A percentile compares a stretch with the other conserved stretches of the same genome.
phyloP scores from a whole-genome alignment of 2,797 vertebrate species.

The Microchirus variegatus region DNA sequence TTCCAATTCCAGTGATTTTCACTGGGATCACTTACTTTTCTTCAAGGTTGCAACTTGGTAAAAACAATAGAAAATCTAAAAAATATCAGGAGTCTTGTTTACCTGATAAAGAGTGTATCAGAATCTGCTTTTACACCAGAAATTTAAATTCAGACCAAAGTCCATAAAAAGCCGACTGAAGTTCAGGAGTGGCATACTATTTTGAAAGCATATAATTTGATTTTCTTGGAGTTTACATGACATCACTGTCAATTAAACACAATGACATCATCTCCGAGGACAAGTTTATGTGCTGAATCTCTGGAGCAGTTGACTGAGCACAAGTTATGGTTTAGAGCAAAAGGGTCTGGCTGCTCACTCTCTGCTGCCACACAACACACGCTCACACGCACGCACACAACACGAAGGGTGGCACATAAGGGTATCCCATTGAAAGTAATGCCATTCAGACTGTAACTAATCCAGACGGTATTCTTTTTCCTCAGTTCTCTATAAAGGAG shows the following conservation, averaged over 20 bases:
- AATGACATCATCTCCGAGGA: conserved; percentile 71
- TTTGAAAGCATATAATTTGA: conserved; percentile 69
- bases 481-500: conserved; percentile 24
- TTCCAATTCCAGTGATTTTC: conserved; percentile 16
- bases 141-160: conserved; percentile 48
- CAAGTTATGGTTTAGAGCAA: conserved; percentile 65
- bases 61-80: background rate
- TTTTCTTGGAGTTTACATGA: conserved; percentile 64
- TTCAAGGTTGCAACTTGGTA: conserved; percentile 12
- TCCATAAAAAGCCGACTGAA: conserved; percentile 32
- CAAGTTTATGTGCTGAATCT: conserved; percentile 42
- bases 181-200: conserved; percentile 29
- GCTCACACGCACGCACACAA: background rate
- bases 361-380: conserved; percentile 28
- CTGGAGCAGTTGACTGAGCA: conserved; percentile 56
- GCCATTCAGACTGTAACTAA: conserved; percentile 24
- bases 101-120: too few relatives aligned
- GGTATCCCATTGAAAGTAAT: conserved; percentile 50
- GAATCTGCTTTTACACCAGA: conserved; percentile 40
- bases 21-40: background rate
- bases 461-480: conserved; percentile 38
- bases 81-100: background rate
- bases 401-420: background rate
- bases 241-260: conserved; percentile 69
- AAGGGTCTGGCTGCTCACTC: conserved; percentile 59